Percentiles rank a stretch among this genome's conserved stretches.
Conservation (phyloP, 92 coral and sea anemone genomes). For the Zoanthus solanderi region DNA sequence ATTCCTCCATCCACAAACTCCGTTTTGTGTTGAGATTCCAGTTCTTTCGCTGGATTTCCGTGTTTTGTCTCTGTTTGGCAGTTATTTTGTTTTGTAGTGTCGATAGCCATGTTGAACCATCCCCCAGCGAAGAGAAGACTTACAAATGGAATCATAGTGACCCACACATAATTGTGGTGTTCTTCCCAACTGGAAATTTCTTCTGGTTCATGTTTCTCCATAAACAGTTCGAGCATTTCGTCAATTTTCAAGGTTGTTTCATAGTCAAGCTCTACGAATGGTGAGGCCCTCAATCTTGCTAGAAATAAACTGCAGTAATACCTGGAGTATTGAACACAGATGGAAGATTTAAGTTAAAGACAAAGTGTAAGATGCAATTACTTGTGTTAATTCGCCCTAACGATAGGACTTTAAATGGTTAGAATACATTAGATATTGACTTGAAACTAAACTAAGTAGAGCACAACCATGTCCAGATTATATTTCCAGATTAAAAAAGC, state of each 20-base stretch:
- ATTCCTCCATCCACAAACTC: conserved; percentile 34
- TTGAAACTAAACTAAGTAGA: too few species aligned
- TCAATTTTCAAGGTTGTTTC: conserved; percentile 58
- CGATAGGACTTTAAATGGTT: too few species aligned
- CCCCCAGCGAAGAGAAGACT: conserved; percentile 84
- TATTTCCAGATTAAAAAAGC: too few species aligned
- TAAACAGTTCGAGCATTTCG: conserved; percentile 62
- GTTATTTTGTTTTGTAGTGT: neutral
- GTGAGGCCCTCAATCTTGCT: conserved; percentile 73
- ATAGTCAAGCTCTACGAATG: conserved; percentile 59
- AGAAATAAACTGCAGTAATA: conserved; percentile 84
- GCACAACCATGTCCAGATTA: too few species aligned
- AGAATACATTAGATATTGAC: too few species aligned
- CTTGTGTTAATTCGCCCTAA: neutral
- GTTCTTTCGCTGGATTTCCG: neutral
- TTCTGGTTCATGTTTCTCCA: conserved; percentile 62
- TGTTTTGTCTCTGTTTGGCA: neutral
- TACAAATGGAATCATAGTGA: conserved; percentile 79
- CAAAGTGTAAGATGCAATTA: neutral
- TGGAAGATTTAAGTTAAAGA: neutral
- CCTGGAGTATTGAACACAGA: conserved; percentile 28
- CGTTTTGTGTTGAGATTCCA: neutral
- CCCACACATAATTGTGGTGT: conserved; percentile 88
- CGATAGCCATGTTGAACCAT: neutral
- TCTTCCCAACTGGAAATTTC: conserved; percentile 83